Conservation (phyloP, 2,113 vertebrate genomes). For the Apeltes quadracus region DNA sequence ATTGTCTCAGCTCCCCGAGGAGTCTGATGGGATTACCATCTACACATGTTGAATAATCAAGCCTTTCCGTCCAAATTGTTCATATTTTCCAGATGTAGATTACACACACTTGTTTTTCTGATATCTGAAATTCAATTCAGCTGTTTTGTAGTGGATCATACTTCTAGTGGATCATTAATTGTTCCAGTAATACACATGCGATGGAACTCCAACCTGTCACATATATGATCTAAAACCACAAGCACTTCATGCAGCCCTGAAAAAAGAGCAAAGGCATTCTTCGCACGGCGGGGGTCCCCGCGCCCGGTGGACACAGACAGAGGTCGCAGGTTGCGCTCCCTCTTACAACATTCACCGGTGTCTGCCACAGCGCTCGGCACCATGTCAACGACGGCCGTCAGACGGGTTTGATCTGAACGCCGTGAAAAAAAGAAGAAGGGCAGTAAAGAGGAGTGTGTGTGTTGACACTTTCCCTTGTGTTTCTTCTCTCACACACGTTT, state of each 20-base stretch:
- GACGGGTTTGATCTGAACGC: conserved; percentile 58
- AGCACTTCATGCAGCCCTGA: conserved; percentile 15
- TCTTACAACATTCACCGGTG: conserved; percentile 50
- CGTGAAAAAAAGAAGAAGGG: conserved; percentile 36
- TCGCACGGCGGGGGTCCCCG: conserved; percentile 46
- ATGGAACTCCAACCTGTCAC: neutral
- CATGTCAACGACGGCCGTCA: conserved; percentile 65
- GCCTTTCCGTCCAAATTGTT: conserved; percentile 1
- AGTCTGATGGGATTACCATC: conserved; percentile 36
- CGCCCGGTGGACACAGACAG: conserved; percentile 17
- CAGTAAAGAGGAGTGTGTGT: conserved; percentile 37
- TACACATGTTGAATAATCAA: conserved; percentile 50
- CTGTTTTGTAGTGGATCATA: neutral
- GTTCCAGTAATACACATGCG: conserved; percentile 25
- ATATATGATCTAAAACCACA: conserved; percentile 12
- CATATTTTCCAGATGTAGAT: conserved; percentile 35
- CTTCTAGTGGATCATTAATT: conserved; percentile 35
- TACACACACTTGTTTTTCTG: neutral
- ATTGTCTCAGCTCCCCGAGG: conserved; percentile 21
- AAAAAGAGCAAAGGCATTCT: conserved; percentile 52
- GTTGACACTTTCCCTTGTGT: conserved; percentile 38
- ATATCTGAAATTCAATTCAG: conserved; percentile 3
- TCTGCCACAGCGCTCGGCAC: conserved; percentile 65
- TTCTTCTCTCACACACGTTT: conserved; percentile 28
- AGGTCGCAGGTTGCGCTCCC: conserved; percentile 43